These are phyloP conservation scores for Onthophagus sagittarius DNA, from an alignment of 2,888 invertebrate species.

Conservation along the genomic window DNA sequence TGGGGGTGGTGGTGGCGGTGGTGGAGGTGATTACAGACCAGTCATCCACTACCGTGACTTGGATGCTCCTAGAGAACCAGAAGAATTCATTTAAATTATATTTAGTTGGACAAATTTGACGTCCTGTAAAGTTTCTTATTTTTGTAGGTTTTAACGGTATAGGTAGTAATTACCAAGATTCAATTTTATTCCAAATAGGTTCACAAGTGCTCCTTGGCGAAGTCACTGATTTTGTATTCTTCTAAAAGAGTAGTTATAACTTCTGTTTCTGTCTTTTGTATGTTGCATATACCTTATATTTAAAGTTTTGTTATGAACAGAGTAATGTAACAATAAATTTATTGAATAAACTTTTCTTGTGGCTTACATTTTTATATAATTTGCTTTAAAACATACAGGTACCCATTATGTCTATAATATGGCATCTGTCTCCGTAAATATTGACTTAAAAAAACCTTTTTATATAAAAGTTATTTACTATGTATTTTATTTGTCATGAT, in stretches of 20 bases:
- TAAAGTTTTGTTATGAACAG: neutral
- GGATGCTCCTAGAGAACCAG: slow-evolving; percentile 88
- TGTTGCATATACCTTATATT: neutral
- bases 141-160: neutral
- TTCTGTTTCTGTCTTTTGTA: neutral
- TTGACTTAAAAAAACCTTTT: no score
- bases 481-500: no score
- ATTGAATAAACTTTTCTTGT: neutral
- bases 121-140: neutral
- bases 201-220: neutral
- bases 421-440: no score
- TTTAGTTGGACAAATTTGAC: neutral
- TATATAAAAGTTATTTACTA: no score
- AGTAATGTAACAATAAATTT: neutral
- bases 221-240: neutral
- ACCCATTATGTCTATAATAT: no score
- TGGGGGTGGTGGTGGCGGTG: slow-evolving; percentile 31
- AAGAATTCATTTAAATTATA: slow-evolving; percentile 69
- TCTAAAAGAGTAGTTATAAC: neutral
- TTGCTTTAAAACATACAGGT: neutral
- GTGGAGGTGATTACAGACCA: slow-evolving; percentile 77
- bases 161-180: neutral
- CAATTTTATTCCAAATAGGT: neutral
- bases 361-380: neutral
- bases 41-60: slow-evolving; percentile 90